Base-by-base conservation (phyloP, 1,140 invertebrate genomes). In the Euglossa dilemma region DNA sequence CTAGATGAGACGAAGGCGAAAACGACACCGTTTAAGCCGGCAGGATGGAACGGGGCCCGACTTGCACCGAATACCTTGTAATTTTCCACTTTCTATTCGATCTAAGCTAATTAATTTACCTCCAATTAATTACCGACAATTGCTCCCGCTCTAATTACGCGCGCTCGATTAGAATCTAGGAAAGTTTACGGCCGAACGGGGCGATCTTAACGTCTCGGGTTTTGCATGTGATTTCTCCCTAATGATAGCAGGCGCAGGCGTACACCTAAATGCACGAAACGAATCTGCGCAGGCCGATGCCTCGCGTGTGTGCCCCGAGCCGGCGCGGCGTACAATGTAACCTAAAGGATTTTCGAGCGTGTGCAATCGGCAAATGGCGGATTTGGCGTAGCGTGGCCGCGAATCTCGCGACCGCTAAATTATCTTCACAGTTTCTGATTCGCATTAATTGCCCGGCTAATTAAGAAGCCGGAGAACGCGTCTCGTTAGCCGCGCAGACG, bases 91-190 rank as follows among this genome's bases (percentile, higher is more conserved):
- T 82, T 85, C 83, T 75, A 66, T 78, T 80, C 87, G 79, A 64
- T 64, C 59, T 69, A 43, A 80, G 71, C 71, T 88, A 88, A 88
- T 88, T 88, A 88, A 88, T 88, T 88, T 88, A 81, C 78, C 73
- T 75, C 75, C 79, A 85, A 88, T 87, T 88, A 88, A 88, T 88
- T 88, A 88, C 86, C 86, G 70, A 85, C 83, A 88, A 88, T 88
- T 88, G 86, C 87, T 72, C 76, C 54, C 74, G 83, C 80, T 87
- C 86, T 87, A 88, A 88, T 88, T 88, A 88, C 87, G 75, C 73
- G 64, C 83, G 75, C 69, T 85, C 86, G 86, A 87, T 88, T 87
- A 87, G 86, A 88, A 88, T 88, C 86, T 87, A 64, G 71, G 83
- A 87, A 88, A 87, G 83, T 88, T 82, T 87, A 88, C 86, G 83